Evolutionary conservation across 2,888 invertebrate genomes (phyloP), one percentile per base, ranked within the genome.

Genomic region (Plutella xylostella): DNA sequence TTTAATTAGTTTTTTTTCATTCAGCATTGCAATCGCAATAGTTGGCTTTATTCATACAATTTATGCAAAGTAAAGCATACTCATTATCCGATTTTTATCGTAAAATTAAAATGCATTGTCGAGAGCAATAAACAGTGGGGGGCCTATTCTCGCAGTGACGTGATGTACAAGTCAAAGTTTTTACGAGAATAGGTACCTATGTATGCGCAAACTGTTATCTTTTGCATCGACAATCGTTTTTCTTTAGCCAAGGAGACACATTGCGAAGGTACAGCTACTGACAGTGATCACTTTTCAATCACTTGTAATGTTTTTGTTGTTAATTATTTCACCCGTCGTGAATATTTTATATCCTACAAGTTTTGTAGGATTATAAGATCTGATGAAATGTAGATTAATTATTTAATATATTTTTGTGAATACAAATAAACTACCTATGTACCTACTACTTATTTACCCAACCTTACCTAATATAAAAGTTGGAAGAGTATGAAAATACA

Each of bases 61-160:
- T n/a, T n/a, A n/a, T n/a, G n/a, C n/a, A n/a, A n/a, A n/a, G n/a
- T n/a, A n/a, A n/a, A n/a, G n/a, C n/a, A 28, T 28, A 28, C 37
- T 37, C 19, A 39, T 39, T 39, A 39, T 22, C n/a, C 39, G 39
- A 39, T 39, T 22, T 39, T 9, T 39, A 39, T 39, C 39, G 25
- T 17, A 22, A 39, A 39, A 39, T 39, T 39, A 39, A 39, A 39
- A 39, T 39, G 39, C 39, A 39, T 25, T 25, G 39, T 17, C 11
- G n/a, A 22, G 37, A 11, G 20, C n/a, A 12, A 12, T 37, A 17
- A 22, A 11, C 21, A 34, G 17, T 17, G 17, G 39, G 17, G 25
- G 21, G 17, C 25, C 22, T 21, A n/a, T n/a, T n/a, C n/a, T 22
- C 14, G 39, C 39, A 14, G 14, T 25, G 25, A 12, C 28, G 39